phyloP scores from a whole-genome alignment of 2,113 vertebrate species.

The Eleginops maclovinus region DNA sequence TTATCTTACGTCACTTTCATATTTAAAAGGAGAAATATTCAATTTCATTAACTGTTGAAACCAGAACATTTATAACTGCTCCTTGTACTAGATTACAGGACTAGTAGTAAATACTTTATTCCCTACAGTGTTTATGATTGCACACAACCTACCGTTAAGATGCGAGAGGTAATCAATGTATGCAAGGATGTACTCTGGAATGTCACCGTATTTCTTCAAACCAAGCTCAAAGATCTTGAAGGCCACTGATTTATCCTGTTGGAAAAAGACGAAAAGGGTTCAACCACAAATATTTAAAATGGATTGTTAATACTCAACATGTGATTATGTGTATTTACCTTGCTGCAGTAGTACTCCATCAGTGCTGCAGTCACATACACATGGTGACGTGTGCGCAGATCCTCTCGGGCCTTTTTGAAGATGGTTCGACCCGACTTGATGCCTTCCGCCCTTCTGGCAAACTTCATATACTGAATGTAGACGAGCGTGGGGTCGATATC shows the following conservation, averaged over 20 bases:
- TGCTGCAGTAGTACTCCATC: conserved; percentile 99
- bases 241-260: conserved; percentile 98
- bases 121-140: neutral
- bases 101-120: neutral
- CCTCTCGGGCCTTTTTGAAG: conserved; percentile 99
- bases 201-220: conserved; percentile 98
- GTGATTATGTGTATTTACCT: conserved; percentile 80
- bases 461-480: conserved; percentile 99
- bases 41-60: neutral
- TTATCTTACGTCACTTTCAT: neutral
- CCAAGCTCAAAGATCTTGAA: conserved; percentile 99
- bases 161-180: conserved; percentile 99
- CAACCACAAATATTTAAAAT: neutral
- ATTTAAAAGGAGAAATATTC: neutral
- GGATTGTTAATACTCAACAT: neutral
- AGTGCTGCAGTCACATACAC: conserved; percentile 98
- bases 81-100: neutral
- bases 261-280: conserved; percentile 14
- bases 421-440: conserved; percentile 97
- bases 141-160: conserved; percentile 91
- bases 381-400: conserved; percentile 94
- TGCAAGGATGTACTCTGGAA: conserved; percentile 98
- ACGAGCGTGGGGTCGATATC: conserved; percentile 99
- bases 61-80: neutral
- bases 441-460: conserved; percentile 96